Percentiles rank a stretch among this genome's conserved stretches.
phyloP scores from a whole-genome alignment of 2,113 vertebrate genomes.

The Merops nubicus region DNA sequence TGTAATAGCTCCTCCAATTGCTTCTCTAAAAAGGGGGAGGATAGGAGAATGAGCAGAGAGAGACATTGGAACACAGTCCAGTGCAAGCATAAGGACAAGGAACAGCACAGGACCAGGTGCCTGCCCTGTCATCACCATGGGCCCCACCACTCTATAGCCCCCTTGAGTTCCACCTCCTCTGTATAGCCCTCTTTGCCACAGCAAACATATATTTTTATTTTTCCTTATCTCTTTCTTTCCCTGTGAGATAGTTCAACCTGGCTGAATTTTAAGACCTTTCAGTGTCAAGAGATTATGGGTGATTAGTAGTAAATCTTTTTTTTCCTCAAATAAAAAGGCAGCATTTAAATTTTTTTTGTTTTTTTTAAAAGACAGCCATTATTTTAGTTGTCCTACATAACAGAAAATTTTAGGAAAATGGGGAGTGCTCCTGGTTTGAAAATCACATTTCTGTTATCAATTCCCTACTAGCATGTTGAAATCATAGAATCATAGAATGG shows the following conservation, averaged over 20 bases:
- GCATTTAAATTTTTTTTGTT: not conserved
- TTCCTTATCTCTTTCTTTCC: not conserved
- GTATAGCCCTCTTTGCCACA: not conserved
- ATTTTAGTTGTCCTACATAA: not conserved
- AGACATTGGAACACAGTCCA: not conserved
- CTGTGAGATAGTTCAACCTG: not conserved
- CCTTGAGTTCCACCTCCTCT: not conserved
- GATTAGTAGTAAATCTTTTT: not conserved
- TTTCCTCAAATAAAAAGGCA: not conserved
- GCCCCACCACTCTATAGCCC: not conserved
- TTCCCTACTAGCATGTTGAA: not conserved
- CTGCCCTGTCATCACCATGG: not conserved
- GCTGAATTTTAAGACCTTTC: not conserved
- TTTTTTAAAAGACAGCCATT: not conserved
- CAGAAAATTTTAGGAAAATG: not conserved
- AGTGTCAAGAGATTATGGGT: not conserved
- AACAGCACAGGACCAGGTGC: not conserved
- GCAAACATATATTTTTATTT: no score
- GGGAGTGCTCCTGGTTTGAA: not conserved
- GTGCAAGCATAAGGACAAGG: not conserved
- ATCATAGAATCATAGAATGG: not conserved
- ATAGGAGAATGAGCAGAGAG: not conserved
- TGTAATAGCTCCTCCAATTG: not conserved
- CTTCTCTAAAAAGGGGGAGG: not conserved
- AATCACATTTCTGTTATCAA: not conserved